Evolutionary conservation across 2,113 vertebrate genomes (phyloP).

Genomic region (Crypturellus undulatus): DNA sequence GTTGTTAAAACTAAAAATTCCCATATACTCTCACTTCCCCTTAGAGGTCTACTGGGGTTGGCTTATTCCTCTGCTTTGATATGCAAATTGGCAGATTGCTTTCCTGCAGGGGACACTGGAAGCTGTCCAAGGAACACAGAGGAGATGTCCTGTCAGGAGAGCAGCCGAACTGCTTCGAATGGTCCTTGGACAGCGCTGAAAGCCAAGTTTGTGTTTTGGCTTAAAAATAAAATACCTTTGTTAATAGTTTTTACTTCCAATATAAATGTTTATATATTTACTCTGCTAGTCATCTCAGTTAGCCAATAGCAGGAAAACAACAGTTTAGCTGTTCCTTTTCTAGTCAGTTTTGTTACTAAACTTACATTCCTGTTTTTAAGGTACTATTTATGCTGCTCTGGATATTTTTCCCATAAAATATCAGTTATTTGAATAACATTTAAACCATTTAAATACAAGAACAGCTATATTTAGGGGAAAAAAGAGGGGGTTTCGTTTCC

Average conservation of each 20-base stretch:
- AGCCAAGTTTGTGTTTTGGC: constrained; percentile 64
- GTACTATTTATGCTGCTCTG: not conserved
- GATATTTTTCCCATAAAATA: not conserved
- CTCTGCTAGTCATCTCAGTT: constrained; percentile 60
- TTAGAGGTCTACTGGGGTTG: constrained; percentile 77
- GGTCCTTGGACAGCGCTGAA: constrained; percentile 44
- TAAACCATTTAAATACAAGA: not conserved
- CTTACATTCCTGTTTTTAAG: not conserved
- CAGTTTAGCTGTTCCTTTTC: constrained; percentile 38
- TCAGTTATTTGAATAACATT: constrained; percentile 34
- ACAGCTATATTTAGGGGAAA: not conserved
- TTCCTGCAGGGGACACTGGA: constrained; percentile 81
- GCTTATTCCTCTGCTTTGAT: constrained; percentile 82
- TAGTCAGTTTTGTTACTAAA: not conserved
- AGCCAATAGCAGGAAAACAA: constrained; percentile 67
- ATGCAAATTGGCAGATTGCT: constrained; percentile 84
- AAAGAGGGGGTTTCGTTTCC: not conserved
- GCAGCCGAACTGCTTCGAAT: constrained; percentile 49
- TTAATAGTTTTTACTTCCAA: constrained; percentile 74
- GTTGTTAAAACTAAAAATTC: constrained; percentile 71
- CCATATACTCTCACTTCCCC: constrained; percentile 74
- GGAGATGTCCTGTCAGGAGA: constrained; percentile 76
- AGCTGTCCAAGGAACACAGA: constrained; percentile 78
- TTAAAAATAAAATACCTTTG: constrained; percentile 78
- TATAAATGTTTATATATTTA: constrained; percentile 79